Base-by-base conservation (phyloP, 2,888 invertebrate genomes). In the Dynastes hyllus region DNA sequence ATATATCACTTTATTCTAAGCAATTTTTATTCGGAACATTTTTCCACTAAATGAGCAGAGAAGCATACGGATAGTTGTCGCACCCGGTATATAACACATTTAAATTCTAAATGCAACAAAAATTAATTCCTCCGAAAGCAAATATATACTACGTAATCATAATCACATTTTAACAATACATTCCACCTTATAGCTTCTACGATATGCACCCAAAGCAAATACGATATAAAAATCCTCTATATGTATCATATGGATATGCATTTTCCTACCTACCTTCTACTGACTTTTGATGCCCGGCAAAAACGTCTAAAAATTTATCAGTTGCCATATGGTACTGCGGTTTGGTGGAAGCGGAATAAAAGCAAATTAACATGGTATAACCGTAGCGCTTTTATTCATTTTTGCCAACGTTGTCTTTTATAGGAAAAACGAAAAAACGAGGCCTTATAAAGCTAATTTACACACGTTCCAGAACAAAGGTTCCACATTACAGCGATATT, bases 291-390 rank as follows among this genome's bases (percentile, higher is more conserved):
- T n/a, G n/a, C n/a, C n/a, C n/a, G n/a, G n/a, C n/a, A n/a, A n/a
- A n/a, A n/a, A n/a, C n/a, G n/a, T n/a, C n/a, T n/a, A n/a, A n/a
- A n/a, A n/a, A n/a, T n/a, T n/a, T n/a, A n/a, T n/a, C n/a, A n/a
- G n/a, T n/a, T n/a, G n/a, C n/a, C n/a, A n/a, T n/a, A n/a, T n/a
- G n/a, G n/a, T n/a, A n/a, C 40, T 58, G 71, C 22, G 71, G 53
- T 16, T 71, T 71, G n/a, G 71, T 37, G 71, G n/a, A 37, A 55
- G 16, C n/a, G 32, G 55, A 71, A 55, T 71, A 55, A 71, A 71
- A 69, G 27, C 40, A 69, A 69, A 22, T 69, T 27, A 69, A 69
- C 45, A 45, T 16, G 69, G 11, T 3, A 37, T 37, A 37, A 5
- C 22, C 50, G 32, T 37, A 5, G 32, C 69, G 69, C 16, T 69